Conservation (phyloP, 2,797 vertebrate species). For the Notoglanidium macrostoma region DNA sequence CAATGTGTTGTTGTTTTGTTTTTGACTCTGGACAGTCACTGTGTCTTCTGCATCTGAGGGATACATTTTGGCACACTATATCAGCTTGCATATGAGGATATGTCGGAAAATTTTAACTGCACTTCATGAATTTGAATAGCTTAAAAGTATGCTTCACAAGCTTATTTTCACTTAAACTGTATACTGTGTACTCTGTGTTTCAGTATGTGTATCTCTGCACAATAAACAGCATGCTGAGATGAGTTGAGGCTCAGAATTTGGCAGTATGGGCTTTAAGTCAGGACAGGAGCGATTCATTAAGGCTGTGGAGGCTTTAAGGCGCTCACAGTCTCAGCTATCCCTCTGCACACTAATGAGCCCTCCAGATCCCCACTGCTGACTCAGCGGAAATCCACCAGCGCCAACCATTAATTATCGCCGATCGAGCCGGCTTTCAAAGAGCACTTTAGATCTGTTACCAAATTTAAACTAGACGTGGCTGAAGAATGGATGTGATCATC, state of each 20-base stretch:
- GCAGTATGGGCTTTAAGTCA: slow-evolving; percentile 22
- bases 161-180: neutral
- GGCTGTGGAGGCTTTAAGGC: slow-evolving; percentile 32
- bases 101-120: neutral
- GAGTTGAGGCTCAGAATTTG: slow-evolving; percentile 11
- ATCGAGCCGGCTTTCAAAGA: slow-evolving; percentile 22
- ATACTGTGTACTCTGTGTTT: neutral
- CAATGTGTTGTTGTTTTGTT: neutral
- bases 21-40: neutral
- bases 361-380: slow-evolving; percentile 35
- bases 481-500: slow-evolving; percentile 1
- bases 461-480: slow-evolving; percentile 20
- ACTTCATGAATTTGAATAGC: slow-evolving; percentile 21
- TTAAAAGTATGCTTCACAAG: neutral
- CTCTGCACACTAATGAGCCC: slow-evolving; percentile 47
- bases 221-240: slow-evolving; percentile 23
- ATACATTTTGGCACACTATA: neutral
- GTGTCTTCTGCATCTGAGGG: neutral
- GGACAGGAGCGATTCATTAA: slow-evolving; percentile 41
- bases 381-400: slow-evolving; percentile 21
- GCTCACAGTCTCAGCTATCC: slow-evolving; percentile 18
- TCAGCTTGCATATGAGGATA: neutral
- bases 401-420: slow-evolving; percentile 48
- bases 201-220: neutral
- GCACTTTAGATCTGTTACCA: slow-evolving; percentile 26